Evolutionary conservation across 2,888 invertebrate species (phyloP), one percentile per base, ranked within the genome.

Genomic region (Eurytoma californica): DNA sequence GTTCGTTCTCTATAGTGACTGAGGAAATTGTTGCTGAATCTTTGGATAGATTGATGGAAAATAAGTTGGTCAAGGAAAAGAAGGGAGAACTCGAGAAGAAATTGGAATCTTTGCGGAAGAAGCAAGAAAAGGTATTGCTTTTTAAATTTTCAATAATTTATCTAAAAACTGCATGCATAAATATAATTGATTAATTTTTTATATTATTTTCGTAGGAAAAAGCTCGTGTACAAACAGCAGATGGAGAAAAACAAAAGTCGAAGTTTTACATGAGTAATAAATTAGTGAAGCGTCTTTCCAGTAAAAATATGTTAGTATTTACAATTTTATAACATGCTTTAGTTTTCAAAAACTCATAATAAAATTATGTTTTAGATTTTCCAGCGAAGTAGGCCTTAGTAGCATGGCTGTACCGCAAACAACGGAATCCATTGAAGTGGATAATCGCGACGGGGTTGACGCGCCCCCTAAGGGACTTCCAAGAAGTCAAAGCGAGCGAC

Each of bases 51-150:
- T 92, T 98, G 24, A 92, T 96, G 86, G 95, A 95, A 5, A 94
- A 94, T 87, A 98, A 98, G 90, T 88, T 93, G 60, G 96, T 97
- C 16, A 94, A 94, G 75, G 97, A 97, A 86, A 96, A 97, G 87
- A 93, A 94, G 61, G 87, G 93, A 0, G 97, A 98, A 89, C 91
- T 97, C 83, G 96, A 97, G 75, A 96, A 97, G 87, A 97, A 98
- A 87, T 90, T 98, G 76, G 97, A 97, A 85, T 92, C 94, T 47
- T 88, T 98, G 78, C 92, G 95, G 73, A 94, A 96, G 87, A 97
- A 96, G 85, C 95, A 95, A 86, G 96, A 96, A 84, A 96, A 96
- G 90, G 92, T 84, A 80, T 30, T 63, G 14, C 2, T 18, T 47
- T 30, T 18, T 30, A 55, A 55, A 5, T 55, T 65, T 61, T 12